Evolutionary conservation across 2,888 invertebrate genomes (phyloP).

Genomic region (Oithona nana): DNA sequence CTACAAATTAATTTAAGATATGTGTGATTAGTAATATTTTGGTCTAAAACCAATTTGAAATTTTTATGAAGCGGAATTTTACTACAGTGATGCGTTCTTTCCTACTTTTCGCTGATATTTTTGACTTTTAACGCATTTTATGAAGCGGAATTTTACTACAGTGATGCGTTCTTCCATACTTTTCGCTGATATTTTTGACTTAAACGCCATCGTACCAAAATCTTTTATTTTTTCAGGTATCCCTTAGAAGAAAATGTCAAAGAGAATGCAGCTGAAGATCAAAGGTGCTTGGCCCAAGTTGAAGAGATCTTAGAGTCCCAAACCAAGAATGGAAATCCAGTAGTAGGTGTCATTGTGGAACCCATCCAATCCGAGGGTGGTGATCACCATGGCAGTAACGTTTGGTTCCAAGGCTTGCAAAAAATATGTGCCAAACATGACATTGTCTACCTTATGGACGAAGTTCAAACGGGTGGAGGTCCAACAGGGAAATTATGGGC

Average conservation of each 20-base stretch:
- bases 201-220: too few relatives aligned
- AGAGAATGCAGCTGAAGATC: constrained; percentile 67
- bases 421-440: constrained; percentile 31
- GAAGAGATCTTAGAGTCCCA: constrained; percentile 8
- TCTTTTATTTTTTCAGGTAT: constrained; percentile 28
- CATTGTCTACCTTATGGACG: constrained; percentile 68
- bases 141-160: too few relatives aligned
- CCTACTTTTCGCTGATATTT: too few relatives aligned
- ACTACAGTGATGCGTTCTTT: too few relatives aligned
- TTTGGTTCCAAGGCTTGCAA: constrained; percentile 43
- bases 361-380: constrained; percentile 97
- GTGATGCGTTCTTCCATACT: too few relatives aligned
- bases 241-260: constrained; percentile 56
- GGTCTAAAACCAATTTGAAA: too few relatives aligned
- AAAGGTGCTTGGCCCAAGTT: constrained; percentile 36
- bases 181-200: too few relatives aligned
- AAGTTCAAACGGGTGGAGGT: constrained; percentile 95
- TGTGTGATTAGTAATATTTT: too few relatives aligned
- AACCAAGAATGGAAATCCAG: constrained; percentile 25
- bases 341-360: constrained; percentile 79
- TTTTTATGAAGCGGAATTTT: too few relatives aligned
- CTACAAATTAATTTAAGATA: too few relatives aligned
- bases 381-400: constrained; percentile 73
- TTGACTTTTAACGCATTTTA: too few relatives aligned
- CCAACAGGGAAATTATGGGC: constrained; percentile 93